Conservation (phyloP, 1,140 invertebrate species). For the Trinorchestia longiramus region DNA sequence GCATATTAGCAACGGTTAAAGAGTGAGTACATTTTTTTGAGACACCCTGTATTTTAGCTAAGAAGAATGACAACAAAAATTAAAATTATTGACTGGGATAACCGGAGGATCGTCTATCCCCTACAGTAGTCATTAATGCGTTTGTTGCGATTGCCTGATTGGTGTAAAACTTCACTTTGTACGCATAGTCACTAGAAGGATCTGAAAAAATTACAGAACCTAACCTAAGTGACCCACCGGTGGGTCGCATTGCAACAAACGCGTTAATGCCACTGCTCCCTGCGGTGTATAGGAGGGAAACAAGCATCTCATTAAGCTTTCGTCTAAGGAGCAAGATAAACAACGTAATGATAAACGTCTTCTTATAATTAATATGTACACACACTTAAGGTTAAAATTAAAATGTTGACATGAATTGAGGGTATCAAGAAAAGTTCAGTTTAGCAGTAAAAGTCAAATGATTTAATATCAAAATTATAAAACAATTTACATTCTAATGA, state of each 20-base stretch:
- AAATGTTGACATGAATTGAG: no score
- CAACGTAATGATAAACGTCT: neutral
- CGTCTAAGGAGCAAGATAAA: neutral
- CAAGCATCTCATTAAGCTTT: neutral
- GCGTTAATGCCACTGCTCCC: neutral
- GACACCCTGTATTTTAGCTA: neutral
- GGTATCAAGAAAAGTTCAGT: no score
- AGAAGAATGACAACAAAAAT: neutral
- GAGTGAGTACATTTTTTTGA: no score
- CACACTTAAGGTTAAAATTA: no score
- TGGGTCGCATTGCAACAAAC: no score
- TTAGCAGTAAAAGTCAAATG: neutral
- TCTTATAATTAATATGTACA: neutral
- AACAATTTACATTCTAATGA: neutral
- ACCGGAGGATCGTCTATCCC: slow-evolving; percentile 34
- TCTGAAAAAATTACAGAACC: no score
- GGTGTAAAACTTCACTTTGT: no score
- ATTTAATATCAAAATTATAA: neutral
- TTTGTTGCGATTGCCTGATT: no score
- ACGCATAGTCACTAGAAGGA: no score
- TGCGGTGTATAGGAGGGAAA: neutral
- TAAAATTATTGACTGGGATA: neutral
- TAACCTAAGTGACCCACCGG: no score
- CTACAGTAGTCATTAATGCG: neutral
- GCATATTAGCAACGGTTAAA: no score